Evolutionary conservation across 1,140 invertebrate species (phyloP).

Genomic region (Tyrophagus putrescentiae): DNA sequence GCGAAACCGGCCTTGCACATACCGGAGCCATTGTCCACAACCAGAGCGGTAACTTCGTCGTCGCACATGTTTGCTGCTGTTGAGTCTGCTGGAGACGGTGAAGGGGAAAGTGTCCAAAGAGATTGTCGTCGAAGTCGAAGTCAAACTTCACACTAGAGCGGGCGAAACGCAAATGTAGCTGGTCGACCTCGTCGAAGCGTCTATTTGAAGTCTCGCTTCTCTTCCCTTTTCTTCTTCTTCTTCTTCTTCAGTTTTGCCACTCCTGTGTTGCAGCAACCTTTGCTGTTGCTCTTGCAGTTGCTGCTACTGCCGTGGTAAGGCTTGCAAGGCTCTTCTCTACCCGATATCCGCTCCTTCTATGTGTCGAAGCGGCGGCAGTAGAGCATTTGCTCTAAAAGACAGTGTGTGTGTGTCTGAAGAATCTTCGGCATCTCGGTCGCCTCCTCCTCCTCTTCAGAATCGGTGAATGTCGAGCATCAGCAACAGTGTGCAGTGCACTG

Average conservation of each 20-base stretch:
- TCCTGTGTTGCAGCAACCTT: too few relatives aligned
- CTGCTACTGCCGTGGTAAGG: too few relatives aligned
- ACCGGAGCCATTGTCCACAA: slow-evolving; percentile 48
- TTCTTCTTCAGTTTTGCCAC: too few relatives aligned
- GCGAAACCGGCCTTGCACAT: slow-evolving; percentile 51
- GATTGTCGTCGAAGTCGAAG: too few relatives aligned
- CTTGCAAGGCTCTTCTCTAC: too few relatives aligned
- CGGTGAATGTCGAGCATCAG: too few relatives aligned
- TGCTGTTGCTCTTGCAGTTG: too few relatives aligned
- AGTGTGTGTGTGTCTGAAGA: too few relatives aligned
- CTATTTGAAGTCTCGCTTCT: slow-evolving; percentile 1
- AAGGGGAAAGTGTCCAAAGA: not conserved
- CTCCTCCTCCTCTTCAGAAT: not conserved
- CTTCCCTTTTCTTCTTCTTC: not conserved
- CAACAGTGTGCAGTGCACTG: too few relatives aligned
- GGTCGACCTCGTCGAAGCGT: not conserved
- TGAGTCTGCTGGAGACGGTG: not conserved
- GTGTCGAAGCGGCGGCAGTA: not conserved
- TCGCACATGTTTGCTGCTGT: slow-evolving; percentile 39
- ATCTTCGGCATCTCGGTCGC: not conserved
- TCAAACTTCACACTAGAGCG: not conserved
- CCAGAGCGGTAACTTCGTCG: slow-evolving; percentile 47
- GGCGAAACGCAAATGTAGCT: not conserved
- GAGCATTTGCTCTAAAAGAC: too few relatives aligned
- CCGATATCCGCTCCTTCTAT: slow-evolving; percentile 2